Percentiles rank a stretch among this genome's conserved stretches.
phyloP scores from a whole-genome alignment of 2,113 vertebrate species.

The Corvus cornix region DNA sequence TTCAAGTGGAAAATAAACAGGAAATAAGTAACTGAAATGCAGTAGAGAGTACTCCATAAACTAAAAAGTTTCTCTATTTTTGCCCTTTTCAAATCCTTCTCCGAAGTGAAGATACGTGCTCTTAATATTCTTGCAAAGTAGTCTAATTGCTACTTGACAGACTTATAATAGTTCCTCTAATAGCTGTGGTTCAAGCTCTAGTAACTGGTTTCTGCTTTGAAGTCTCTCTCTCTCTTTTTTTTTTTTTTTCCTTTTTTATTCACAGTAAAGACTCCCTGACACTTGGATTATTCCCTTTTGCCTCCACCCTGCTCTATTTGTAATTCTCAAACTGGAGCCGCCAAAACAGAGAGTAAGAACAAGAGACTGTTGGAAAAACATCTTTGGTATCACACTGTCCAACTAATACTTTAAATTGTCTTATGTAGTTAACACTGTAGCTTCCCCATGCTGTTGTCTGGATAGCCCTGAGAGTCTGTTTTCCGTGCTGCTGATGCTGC shows the following conservation, averaged over 20 bases:
- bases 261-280: background rate
- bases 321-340: background rate
- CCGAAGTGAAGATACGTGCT: background rate
- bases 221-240: background rate
- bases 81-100: background rate
- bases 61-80: slow-evolving; percentile 14
- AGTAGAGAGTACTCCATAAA: background rate
- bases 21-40: slow-evolving; percentile 63
- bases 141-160: slow-evolving; percentile 32
- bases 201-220: slow-evolving; percentile 33
- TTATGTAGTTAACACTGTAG: background rate
- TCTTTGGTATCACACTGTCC: background rate
- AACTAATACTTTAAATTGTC: background rate
- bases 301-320: slow-evolving; percentile 30
- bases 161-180: slow-evolving; percentile 8
- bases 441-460: background rate
- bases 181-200: slow-evolving; percentile 13
- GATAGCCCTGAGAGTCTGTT: background rate
- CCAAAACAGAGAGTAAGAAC: background rate
- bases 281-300: slow-evolving; percentile 19
- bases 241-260: background rate
- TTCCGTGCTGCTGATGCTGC: background rate
- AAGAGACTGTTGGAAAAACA: background rate
- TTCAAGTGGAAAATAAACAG: slow-evolving; percentile 69
- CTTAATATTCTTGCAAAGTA: slow-evolving; percentile 29